These are phyloP conservation scores for Melanogrammus aeglefinus DNA, from an alignment of 2,797 vertebrate species.

Conservation along the genomic window DNA sequence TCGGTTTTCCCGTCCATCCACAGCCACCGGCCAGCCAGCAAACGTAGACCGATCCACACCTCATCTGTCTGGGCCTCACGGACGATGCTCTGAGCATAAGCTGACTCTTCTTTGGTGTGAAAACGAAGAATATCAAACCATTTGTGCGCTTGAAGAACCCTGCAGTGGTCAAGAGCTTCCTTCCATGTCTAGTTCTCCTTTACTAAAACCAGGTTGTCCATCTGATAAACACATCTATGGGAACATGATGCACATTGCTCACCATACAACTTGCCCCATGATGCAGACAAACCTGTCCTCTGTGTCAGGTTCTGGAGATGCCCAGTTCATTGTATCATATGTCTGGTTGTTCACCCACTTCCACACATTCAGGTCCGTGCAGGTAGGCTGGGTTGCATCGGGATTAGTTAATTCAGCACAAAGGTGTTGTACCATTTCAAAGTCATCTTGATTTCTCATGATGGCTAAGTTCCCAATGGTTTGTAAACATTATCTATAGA, in stretches of 20 bases:
- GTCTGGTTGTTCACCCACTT: background rate
- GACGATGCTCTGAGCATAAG: background rate
- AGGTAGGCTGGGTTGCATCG: no score
- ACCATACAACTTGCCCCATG: no score
- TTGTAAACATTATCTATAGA: no score
- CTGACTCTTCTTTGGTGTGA: background rate
- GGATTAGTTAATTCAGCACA: no score
- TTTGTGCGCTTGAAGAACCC: background rate
- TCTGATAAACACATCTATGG: slow-evolving; percentile 5
- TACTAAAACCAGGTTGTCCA: slow-evolving; percentile 21
- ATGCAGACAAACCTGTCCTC: no score
- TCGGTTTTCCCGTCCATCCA: slow-evolving; percentile 14
- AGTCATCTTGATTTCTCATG: no score
- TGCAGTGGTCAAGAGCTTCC: slow-evolving; percentile 32
- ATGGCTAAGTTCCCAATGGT: no score
- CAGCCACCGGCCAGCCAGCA: slow-evolving; percentile 17
- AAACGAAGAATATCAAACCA: slow-evolving; percentile 9
- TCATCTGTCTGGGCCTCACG: slow-evolving; percentile 5
- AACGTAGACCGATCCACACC: slow-evolving; percentile 29
- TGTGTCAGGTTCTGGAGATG: no score
- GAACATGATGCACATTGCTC: no score
- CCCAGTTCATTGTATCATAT: no score
- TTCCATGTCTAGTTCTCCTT: slow-evolving; percentile 36
- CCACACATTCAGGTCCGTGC: no score
- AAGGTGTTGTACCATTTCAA: no score